These are phyloP conservation scores for Megaleporinus macrocephalus DNA, from an alignment of 2,113 vertebrate genomes.

Conservation along the genomic window DNA sequence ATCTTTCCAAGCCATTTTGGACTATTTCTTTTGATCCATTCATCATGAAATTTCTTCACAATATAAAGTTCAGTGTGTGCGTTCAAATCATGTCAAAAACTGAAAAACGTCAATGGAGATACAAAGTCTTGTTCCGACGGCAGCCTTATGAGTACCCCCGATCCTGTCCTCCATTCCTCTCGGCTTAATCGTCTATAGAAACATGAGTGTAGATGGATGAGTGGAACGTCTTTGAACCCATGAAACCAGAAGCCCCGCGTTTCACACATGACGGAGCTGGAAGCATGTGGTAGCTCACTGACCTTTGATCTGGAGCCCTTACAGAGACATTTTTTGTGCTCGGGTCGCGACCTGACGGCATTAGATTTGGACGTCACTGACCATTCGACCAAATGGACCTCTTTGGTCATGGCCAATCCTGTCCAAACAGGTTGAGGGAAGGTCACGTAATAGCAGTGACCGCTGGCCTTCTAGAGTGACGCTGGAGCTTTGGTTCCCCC, in stretches of 20 bases:
- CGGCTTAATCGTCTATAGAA: background rate
- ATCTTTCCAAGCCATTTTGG: too few relatives aligned
- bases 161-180: background rate
- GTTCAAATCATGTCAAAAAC: too few relatives aligned
- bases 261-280: conserved; percentile 45
- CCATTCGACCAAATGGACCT: conserved; percentile 24
- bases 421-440: conserved; percentile 26
- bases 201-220: conserved; percentile 33
- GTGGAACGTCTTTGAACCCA: conserved; percentile 37
- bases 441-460: conserved; percentile 24
- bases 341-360: conserved; percentile 24
- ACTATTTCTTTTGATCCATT: too few relatives aligned
- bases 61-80: too few relatives aligned
- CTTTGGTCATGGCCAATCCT: conserved; percentile 29
- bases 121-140: too few relatives aligned
- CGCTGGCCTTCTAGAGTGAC: conserved; percentile 18
- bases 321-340: conserved; percentile 9
- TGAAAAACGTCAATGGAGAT: too few relatives aligned
- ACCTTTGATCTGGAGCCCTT: conserved; percentile 49
- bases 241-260: conserved; percentile 29
- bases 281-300: conserved; percentile 38
- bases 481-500: conserved; percentile 9
- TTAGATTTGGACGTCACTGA: conserved; percentile 34
- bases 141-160: background rate
- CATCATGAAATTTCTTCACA: too few relatives aligned